Base-by-base conservation (phyloP, 92 coral and sea anemone species). In the Montipora capitata region DNA sequence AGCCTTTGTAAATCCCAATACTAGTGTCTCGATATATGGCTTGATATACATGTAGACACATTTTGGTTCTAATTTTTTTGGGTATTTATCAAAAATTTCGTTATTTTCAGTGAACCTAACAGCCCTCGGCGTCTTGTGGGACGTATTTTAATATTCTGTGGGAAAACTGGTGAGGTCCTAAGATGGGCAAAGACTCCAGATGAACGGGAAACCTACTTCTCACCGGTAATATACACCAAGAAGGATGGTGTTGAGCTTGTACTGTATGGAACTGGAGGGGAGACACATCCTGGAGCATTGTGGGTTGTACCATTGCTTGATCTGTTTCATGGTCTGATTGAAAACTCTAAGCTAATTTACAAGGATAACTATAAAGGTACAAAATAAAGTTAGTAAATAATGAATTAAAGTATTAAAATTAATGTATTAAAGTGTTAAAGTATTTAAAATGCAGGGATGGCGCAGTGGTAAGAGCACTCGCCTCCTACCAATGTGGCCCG, bases 231-330 rank as follows among this genome's bases (percentile, higher is more conserved):
- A 8, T 98, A 98, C 90, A 91, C 94, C 41, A 86, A 89, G 69
- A 92, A 91, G 68, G 97, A 98, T 88, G 98, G 98, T 39, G 76
- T 85, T 17, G 98, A 98, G 48, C 88, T 98, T 88, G 99, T 93
- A 27, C 72, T 98, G 80, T 96, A 96, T 86, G 99, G 99, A 2
- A 98, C 99, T 15, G 99, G 99, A 3, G 99, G 99, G 0, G 99
- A 98, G 49, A 96, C 99, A 15, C 99, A 98, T 40, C 93, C 98
- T 42, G 99, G 99, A 13, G 94, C 96, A 5, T 61, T 98, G 68
- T 98, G 96, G 96, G 96, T 96, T 15, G 95, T 98, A 20, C 56
- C 96, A 27, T 78, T 98, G 9, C 88, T 90, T 52, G 89, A 96
- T 64, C 95, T 98, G 44, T 96, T 88, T 77, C 91, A 88, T 40